These are phyloP conservation scores for Rhamnusium bicolor DNA, from an alignment of 2,888 invertebrate species.

Conservation along the genomic window DNA sequence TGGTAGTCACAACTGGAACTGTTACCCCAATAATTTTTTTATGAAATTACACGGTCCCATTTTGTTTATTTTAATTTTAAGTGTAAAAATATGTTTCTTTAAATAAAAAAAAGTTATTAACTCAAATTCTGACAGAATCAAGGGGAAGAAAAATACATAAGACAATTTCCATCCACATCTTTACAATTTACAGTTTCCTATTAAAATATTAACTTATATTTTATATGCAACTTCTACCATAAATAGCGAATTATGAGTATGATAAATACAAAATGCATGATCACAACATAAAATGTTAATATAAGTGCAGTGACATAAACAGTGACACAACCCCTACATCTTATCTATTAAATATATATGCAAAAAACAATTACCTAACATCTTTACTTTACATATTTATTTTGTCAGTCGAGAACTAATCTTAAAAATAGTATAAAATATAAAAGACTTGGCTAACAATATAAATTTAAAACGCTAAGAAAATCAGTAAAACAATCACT, in stretches of 20 bases:
- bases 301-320: neutral
- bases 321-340: neutral
- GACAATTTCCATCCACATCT: too few relatives aligned
- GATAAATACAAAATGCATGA: conserved; percentile 5
- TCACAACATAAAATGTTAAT: conserved; percentile 2
- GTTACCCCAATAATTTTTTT: too few relatives aligned
- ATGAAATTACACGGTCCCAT: too few relatives aligned
- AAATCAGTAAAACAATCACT: conserved; percentile 43
- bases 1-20: too few relatives aligned
- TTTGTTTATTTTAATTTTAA: too few relatives aligned
- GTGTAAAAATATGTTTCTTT: too few relatives aligned
- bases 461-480: conserved; percentile 42
- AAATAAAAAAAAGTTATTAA: neutral
- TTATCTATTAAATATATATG: neutral
- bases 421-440: conserved; percentile 46
- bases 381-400: conserved; percentile 32
- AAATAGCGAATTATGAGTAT: neutral
- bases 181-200: neutral
- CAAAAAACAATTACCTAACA: conserved; percentile 15
- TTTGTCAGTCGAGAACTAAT: conserved; percentile 46
- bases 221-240: neutral
- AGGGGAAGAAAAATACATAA: neutral
- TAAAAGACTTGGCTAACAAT: conserved; percentile 50
- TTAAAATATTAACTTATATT: neutral
- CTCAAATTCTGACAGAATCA: neutral